A percentile compares a stretch with the other conserved stretches of the same genome.
Evolutionary conservation across 1,140 invertebrate genomes (phyloP).

Genomic region (Pseudomyrmex flavicornis): DNA sequence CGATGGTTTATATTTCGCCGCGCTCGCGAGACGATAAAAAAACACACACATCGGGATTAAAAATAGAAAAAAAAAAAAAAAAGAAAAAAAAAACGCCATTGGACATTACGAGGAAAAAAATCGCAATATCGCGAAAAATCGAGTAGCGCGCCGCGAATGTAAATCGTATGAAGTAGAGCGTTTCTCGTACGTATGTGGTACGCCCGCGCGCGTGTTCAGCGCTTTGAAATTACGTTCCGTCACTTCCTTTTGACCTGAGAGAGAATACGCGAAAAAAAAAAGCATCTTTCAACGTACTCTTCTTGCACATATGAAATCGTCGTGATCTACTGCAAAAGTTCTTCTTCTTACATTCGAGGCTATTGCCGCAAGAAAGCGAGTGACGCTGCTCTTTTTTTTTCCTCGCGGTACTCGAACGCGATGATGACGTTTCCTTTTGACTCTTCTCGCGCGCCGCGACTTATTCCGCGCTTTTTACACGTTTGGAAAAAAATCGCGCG

Average conservation of each 20-base stretch:
- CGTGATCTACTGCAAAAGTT: not conserved
- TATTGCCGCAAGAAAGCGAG: not conserved
- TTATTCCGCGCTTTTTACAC: not conserved
- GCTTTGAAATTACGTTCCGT: not conserved
- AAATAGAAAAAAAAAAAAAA: conserved; percentile 32
- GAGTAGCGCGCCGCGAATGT: not conserved
- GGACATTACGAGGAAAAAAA: not conserved
- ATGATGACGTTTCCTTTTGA: not conserved
- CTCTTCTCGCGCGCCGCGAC: too few species aligned
- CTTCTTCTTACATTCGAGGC: not conserved
- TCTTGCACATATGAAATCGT: not conserved
- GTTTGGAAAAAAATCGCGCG: conserved; percentile 1
- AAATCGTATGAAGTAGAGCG: not conserved
- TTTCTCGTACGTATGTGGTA: not conserved
- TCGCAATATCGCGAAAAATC: not conserved
- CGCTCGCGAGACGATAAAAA: conserved; percentile 45
- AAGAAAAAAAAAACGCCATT: conserved; percentile 3
- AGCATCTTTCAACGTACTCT: not conserved
- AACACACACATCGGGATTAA: not conserved
- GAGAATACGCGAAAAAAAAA: not conserved
- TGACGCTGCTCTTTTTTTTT: not conserved
- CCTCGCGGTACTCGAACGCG: not conserved
- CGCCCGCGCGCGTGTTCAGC: not conserved
- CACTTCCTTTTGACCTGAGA: not conserved
- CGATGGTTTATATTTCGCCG: conserved; percentile 60